Conservation (phyloP, 2,888 invertebrate genomes). For the Chydorus sphaericus region DNA sequence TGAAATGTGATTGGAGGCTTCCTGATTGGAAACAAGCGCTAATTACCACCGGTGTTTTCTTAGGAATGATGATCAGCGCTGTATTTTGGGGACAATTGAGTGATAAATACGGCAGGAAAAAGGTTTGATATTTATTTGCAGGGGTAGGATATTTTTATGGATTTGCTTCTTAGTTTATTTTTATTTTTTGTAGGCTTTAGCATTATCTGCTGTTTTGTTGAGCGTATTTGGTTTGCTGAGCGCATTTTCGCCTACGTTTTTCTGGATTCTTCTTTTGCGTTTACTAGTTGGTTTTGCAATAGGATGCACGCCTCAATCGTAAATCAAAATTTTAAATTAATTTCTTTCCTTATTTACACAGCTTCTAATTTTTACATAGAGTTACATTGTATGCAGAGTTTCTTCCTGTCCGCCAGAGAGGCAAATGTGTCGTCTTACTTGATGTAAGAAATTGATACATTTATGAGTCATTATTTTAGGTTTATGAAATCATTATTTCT, state of each 20-base stretch:
- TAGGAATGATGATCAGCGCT: slow-evolving; percentile 94
- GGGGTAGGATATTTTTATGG: slow-evolving; percentile 4
- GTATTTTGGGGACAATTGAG: slow-evolving; percentile 92
- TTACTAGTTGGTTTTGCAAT: slow-evolving; percentile 90
- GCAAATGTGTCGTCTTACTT: slow-evolving; percentile 84
- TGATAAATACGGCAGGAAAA: slow-evolving; percentile 80
- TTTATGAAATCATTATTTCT: slow-evolving; percentile 10
- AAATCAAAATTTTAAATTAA: slow-evolving; percentile 34
- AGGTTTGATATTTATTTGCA: slow-evolving; percentile 36
- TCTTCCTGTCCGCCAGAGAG: slow-evolving; percentile 80
- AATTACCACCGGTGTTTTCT: slow-evolving; percentile 77
- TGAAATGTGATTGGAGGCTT: slow-evolving; percentile 90
- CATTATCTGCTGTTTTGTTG: slow-evolving; percentile 73
- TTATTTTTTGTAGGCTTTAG: slow-evolving; percentile 49
- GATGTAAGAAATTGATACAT: slow-evolving; percentile 48
- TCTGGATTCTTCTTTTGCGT: slow-evolving; percentile 77
- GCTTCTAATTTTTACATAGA: slow-evolving; percentile 37
- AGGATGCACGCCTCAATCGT: slow-evolving; percentile 94
- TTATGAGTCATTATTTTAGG: not conserved
- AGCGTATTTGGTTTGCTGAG: slow-evolving; percentile 84
- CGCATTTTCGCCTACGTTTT: slow-evolving; percentile 76
- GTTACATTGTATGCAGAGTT: slow-evolving; percentile 93
- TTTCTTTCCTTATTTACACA: slow-evolving; percentile 11
- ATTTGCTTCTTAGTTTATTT: not conserved
- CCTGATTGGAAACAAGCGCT: slow-evolving; percentile 79